Conservation (phyloP, 2,797 vertebrate species). For the Hippopotamyrus pictus region DNA sequence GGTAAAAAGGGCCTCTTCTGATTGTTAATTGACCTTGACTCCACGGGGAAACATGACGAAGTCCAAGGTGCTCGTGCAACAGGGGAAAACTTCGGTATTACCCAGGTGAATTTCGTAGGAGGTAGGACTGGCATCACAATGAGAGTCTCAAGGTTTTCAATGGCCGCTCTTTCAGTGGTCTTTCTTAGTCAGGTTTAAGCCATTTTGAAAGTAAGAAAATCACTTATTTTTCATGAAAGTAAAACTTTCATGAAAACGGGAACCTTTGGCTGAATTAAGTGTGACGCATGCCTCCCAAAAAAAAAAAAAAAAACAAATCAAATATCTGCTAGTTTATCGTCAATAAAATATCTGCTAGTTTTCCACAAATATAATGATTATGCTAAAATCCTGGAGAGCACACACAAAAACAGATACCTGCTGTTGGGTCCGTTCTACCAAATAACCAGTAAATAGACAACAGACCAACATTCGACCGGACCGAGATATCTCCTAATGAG, state of each 20-base stretch:
- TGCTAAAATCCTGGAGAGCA: background rate
- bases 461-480: background rate
- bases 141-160: background rate
- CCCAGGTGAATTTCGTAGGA: background rate
- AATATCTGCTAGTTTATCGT: background rate
- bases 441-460: background rate
- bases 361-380: background rate
- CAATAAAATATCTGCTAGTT: background rate
- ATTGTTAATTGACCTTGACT: constrained; percentile 11
- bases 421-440: background rate
- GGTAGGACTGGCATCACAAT: background rate
- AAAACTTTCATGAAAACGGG: background rate
- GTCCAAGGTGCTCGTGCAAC: background rate
- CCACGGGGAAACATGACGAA: background rate
- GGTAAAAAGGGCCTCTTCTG: background rate
- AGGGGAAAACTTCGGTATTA: background rate
- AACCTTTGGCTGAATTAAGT: background rate
- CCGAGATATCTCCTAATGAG: background rate
- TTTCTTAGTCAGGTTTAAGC: background rate
- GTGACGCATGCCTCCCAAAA: background rate
- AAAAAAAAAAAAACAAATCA: background rate
- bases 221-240: too few species aligned
- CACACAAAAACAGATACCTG: background rate
- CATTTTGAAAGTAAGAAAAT: background rate
- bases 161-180: background rate